Evolutionary conservation across 1,140 invertebrate species (phyloP), one percentile per base, ranked within the genome.

Genomic region (Drosophila azteca): DNA sequence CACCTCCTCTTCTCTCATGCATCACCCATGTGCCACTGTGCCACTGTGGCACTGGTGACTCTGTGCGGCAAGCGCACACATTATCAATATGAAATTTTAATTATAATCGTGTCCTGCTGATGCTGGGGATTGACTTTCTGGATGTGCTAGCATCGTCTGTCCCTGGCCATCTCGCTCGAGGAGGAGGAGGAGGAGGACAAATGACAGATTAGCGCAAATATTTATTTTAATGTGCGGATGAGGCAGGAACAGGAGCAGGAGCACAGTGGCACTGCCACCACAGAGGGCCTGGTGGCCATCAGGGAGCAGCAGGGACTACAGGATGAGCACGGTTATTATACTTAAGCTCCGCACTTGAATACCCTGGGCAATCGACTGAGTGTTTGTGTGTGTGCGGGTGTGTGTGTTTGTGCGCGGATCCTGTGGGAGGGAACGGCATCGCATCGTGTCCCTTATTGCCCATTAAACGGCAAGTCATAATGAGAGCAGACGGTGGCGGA

Each of bases 131-230:
- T 29, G 24, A 29, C 13, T 53, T 15, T 20, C 11, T 50, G 8
- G 17, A 24, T 48, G 45, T 26, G 48, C 63, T 61, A 64, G 59
- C 59, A 64, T n/a, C 41, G 51, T 9, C 1, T 31, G 31, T 31
- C 31, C 31, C 31, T 9, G 5, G 66, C 48, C 66, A 58, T 44
- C 64, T 39, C 64, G 31, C 64, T 2, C 50, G 43, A n/a, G 24
- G 20, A 64, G 59, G 46, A n/a, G 5, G 7, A 17, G n/a, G 8
- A 13, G 29, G 31, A 24, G 55, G 63, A 72, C 82, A 82, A 87
- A 87, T 87, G 83, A 87, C 82, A 87, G 82, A 87, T 87, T 87
- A 87, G 83, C 82, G 75, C 74, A 88, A 88, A 87, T 87, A 87
- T 87, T 87, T 87, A 87, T 88, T 87, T 88, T 88, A 87, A 87